Conservation (phyloP, 2,888 invertebrate genomes). For the Cataglyphis rosenhaueri region DNA sequence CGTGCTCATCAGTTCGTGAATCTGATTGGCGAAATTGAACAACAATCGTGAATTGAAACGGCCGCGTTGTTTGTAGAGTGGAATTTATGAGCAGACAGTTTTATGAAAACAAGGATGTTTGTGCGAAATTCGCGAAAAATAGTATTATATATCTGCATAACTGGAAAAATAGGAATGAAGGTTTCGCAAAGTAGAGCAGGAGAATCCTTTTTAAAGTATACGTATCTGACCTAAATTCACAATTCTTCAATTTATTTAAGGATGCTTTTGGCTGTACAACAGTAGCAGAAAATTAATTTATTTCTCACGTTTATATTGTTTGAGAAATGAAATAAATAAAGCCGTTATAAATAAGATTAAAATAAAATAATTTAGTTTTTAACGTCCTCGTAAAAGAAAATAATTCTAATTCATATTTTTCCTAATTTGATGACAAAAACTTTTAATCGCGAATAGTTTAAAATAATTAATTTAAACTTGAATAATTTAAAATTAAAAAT, state of each 20-base stretch:
- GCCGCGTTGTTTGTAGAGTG: background rate
- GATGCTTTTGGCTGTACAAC: no score
- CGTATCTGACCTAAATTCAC: background rate
- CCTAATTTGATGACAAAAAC: no score
- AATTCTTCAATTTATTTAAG: background rate
- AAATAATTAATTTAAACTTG: no score
- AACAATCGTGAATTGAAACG: slow-evolving; percentile 18
- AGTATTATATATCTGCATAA: background rate
- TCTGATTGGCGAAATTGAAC: background rate
- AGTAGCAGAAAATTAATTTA: no score
- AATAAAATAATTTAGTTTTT: no score
- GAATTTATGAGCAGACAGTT: slow-evolving; percentile 30
- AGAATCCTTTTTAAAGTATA: background rate
- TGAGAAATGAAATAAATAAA: no score
- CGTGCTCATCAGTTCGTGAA: background rate
- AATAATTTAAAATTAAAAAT: no score
- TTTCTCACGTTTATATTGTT: no score
- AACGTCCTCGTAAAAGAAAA: no score
- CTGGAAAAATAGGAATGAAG: background rate
- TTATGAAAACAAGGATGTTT: slow-evolving; percentile 30
- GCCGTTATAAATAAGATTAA: no score
- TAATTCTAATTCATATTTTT: no score
- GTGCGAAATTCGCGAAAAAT: background rate
- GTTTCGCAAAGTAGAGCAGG: background rate
- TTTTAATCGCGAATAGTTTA: no score